phyloP scores from a whole-genome alignment of 1,140 invertebrate genomes.

The Oncopeltus fasciatus region DNA sequence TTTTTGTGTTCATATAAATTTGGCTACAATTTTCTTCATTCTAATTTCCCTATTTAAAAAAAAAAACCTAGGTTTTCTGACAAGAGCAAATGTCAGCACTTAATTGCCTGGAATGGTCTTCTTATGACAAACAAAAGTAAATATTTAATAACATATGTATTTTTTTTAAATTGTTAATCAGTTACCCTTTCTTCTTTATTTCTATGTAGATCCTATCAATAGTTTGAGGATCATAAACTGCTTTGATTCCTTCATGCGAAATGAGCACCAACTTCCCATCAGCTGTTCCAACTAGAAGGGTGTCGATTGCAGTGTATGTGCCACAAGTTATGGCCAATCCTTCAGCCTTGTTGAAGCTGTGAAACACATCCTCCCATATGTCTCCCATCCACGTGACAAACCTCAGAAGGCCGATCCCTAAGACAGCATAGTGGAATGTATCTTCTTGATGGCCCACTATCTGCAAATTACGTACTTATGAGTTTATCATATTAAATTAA shows the following conservation, averaged over 20 bases:
- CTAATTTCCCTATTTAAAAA: too few species aligned
- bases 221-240: background rate
- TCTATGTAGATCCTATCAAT: background rate
- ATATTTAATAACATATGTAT: too few species aligned
- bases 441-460: background rate
- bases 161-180: too few species aligned
- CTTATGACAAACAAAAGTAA: too few species aligned
- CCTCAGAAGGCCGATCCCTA: background rate
- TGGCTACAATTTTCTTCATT: too few species aligned
- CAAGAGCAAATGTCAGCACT: too few species aligned
- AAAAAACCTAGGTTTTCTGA: too few species aligned
- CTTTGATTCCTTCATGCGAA: background rate
- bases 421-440: background rate
- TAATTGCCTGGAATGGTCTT: too few species aligned
- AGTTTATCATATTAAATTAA: too few species aligned
- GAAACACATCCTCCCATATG: background rate
- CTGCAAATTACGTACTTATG: too few species aligned
- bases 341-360: background rate
- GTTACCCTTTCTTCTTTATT: background rate
- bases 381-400: background rate
- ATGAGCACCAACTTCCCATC: background rate
- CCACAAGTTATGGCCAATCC: background rate
- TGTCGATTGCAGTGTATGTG: background rate
- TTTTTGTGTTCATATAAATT: too few species aligned
- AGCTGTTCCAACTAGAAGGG: background rate